These are phyloP conservation scores for Grallaria varia DNA, from an alignment of 2,113 vertebrate species.

Conservation along the genomic window DNA sequence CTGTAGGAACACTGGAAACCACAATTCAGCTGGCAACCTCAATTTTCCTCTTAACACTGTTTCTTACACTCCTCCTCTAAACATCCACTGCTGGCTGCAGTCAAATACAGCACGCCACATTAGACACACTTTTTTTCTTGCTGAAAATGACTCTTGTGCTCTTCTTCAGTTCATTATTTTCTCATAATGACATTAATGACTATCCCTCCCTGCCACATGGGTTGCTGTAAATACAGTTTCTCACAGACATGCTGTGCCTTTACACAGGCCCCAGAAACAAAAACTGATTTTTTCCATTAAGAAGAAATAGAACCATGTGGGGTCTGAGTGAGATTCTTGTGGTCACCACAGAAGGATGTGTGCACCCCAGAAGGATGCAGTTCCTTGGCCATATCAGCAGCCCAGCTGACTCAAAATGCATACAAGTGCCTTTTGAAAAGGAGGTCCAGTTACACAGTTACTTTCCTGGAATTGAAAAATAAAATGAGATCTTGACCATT, in stretches of 20 bases:
- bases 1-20: neutral
- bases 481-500: neutral
- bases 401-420: neutral
- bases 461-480: neutral
- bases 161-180: neutral
- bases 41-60: neutral
- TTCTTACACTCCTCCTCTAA: neutral
- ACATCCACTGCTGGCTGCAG: neutral
- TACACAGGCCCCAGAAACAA: neutral
- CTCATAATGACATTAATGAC: accelerated
- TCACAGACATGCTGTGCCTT: accelerated
- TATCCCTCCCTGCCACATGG: neutral
- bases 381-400: accelerated
- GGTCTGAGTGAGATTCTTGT: accelerated
- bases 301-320: neutral
- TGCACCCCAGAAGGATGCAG: accelerated
- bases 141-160: neutral
- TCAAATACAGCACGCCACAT: neutral
- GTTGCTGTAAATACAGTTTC: neutral
- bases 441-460: neutral
- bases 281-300: neutral
- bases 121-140: neutral
- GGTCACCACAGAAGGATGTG: neutral
- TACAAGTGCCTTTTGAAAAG: neutral
- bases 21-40: neutral